These are phyloP conservation scores for Phoebastria nigripes DNA, from an alignment of 2,797 vertebrate genomes.

Conservation along the genomic window DNA sequence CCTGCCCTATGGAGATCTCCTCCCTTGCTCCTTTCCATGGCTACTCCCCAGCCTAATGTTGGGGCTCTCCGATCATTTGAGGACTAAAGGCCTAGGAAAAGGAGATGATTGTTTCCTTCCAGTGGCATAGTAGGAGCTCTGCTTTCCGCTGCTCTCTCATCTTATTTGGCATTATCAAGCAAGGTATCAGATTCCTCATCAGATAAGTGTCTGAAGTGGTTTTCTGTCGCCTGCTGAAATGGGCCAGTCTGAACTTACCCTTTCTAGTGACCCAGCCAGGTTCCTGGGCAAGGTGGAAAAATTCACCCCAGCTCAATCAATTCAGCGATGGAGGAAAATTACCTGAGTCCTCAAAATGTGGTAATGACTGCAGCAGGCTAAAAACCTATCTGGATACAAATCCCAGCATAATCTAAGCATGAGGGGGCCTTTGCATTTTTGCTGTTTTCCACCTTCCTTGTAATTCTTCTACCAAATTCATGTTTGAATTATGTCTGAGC, in stretches of 20 bases:
- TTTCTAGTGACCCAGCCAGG: not conserved
- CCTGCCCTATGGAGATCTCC: not conserved
- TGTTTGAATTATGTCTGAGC: not conserved
- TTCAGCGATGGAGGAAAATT: not conserved
- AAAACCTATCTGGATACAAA: not conserved
- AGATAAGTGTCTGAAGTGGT: not conserved
- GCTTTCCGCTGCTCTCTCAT: not conserved
- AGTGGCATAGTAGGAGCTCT: not conserved
- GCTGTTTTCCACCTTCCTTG: not conserved
- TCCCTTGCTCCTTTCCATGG: not conserved
- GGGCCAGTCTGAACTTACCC: not conserved
- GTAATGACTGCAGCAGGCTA: not conserved
- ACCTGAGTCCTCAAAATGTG: not conserved
- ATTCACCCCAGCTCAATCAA: not conserved
- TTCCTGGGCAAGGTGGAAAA: not conserved
- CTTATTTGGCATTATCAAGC: conserved; percentile 9
- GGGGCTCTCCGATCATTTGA: not conserved
- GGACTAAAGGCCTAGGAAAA: not conserved
- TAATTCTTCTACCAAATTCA: not conserved
- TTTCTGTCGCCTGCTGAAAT: not conserved
- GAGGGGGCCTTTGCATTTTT: rapidly evolving
- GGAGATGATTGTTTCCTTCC: not conserved
- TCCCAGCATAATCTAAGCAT: not conserved
- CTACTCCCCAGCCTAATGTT: not conserved
- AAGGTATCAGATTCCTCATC: not conserved